phyloP scores from a whole-genome alignment of 1,140 invertebrate genomes.

The Microvelia longipes region DNA sequence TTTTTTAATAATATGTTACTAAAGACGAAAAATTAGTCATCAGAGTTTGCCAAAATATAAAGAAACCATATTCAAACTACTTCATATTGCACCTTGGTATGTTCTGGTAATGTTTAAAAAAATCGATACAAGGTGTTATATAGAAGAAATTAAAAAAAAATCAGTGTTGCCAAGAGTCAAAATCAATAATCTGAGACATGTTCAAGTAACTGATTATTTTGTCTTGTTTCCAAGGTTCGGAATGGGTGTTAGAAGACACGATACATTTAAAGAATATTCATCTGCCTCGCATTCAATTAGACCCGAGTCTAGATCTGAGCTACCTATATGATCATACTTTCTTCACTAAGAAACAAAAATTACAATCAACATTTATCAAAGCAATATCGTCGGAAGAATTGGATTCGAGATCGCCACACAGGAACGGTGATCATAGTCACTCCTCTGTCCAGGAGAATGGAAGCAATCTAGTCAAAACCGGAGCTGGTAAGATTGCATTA shows the following conservation, averaged over 20 bases:
- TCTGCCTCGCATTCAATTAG: constrained; percentile 60
- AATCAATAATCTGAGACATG: too few species aligned
- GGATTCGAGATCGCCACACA: constrained; percentile 15
- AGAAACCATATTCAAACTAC: too few species aligned
- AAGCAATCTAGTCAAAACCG: constrained; percentile 23
- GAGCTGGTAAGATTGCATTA: constrained; percentile 11
- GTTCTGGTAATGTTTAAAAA: too few species aligned
- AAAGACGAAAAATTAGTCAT: too few species aligned
- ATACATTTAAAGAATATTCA: constrained; percentile 80
- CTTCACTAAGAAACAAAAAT: constrained; percentile 32
- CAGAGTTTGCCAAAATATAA: too few species aligned
- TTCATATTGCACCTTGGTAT: too few species aligned
- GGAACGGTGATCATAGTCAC: constrained; percentile 21
- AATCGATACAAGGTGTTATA: too few species aligned
- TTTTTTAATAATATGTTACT: too few species aligned
- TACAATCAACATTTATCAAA: constrained; percentile 25
- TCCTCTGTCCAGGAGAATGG: constrained; percentile 15
- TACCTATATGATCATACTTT: constrained; percentile 68
- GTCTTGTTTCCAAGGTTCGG: constrained; percentile 39
- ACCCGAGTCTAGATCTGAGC: constrained; percentile 64
- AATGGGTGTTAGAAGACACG: constrained; percentile 93
- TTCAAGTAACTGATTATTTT: too few species aligned
- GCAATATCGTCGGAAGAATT: constrained; percentile 25
- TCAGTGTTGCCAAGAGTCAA: too few species aligned
- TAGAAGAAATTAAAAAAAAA: too few species aligned